Conservation (phyloP, 2,888 invertebrate genomes). For the Hoplodrina blanda region DNA sequence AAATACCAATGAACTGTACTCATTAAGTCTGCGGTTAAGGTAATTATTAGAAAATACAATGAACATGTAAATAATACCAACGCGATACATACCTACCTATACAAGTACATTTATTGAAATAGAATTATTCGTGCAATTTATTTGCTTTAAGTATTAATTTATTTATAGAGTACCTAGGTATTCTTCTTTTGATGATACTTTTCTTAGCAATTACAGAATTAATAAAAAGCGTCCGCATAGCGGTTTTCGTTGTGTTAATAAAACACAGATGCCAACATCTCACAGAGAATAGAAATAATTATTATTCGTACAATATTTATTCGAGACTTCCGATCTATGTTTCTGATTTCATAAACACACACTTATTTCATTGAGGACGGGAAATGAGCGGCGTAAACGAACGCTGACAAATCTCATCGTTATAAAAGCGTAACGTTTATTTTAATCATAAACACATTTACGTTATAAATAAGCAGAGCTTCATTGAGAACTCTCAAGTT, state of each 20-base stretch:
- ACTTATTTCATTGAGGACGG: constrained; percentile 48
- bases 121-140: neutral
- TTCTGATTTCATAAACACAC: constrained; percentile 38
- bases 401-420: constrained; percentile 62
- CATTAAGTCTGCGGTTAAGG: constrained; percentile 46
- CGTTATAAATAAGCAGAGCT: constrained; percentile 78
- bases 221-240: neutral
- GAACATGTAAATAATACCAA: constrained; percentile 29
- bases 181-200: neutral
- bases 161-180: neutral
- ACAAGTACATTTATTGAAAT: constrained; percentile 17
- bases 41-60: constrained; percentile 33
- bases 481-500: constrained; percentile 86
- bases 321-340: constrained; percentile 30
- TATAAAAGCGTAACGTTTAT: constrained; percentile 63
- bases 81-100: neutral
- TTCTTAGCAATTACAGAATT: neutral
- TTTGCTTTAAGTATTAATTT: neutral
- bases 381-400: constrained; percentile 59
- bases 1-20: constrained; percentile 25
- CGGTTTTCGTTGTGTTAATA: neutral
- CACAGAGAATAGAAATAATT: constrained; percentile 1
- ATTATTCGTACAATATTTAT: constrained; percentile 10
- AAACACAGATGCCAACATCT: neutral
- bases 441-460: constrained; percentile 73